phyloP scores from a whole-genome alignment of 2,797 vertebrate genomes.

The Diglossa cyanea region DNA sequence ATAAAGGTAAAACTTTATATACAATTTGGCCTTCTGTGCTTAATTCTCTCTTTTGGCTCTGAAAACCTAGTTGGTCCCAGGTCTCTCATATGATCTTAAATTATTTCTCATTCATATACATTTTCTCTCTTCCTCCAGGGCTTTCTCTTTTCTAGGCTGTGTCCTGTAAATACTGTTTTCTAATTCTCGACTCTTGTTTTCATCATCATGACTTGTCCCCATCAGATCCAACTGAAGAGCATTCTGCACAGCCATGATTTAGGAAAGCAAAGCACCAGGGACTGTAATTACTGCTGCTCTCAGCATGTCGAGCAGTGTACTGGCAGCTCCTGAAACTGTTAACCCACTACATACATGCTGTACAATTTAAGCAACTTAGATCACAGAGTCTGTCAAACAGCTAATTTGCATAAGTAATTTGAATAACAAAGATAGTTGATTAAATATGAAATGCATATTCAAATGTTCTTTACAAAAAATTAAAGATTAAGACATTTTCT shows the following conservation, averaged over 20 bases:
- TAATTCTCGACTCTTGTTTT: conserved; percentile 10
- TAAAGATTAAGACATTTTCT: not conserved
- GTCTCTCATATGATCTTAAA: not conserved
- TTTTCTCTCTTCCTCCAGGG: conserved; percentile 3
- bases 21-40: not conserved
- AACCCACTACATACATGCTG: not conserved
- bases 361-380: conserved; percentile 32
- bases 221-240: not conserved
- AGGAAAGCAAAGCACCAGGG: conserved; percentile 12
- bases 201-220: not conserved
- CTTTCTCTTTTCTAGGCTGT: not conserved
- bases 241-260: not conserved
- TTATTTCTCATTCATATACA: conserved; percentile 8
- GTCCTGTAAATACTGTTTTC: not conserved
- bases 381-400: conserved; percentile 24
- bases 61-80: not conserved
- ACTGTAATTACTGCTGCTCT: conserved; percentile 28
- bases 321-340: conserved; percentile 14
- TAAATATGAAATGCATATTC: conserved; percentile 3
- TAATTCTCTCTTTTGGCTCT: not conserved
- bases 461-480: not conserved
- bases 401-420: conserved; percentile 46
- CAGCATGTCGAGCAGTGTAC: not conserved
- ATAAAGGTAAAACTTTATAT: not conserved
- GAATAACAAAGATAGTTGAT: not conserved